Percentiles rank a stretch among this genome's conserved stretches.
Evolutionary conservation across 1,140 invertebrate species (phyloP).

Genomic region (Brachionus paranguensis): DNA sequence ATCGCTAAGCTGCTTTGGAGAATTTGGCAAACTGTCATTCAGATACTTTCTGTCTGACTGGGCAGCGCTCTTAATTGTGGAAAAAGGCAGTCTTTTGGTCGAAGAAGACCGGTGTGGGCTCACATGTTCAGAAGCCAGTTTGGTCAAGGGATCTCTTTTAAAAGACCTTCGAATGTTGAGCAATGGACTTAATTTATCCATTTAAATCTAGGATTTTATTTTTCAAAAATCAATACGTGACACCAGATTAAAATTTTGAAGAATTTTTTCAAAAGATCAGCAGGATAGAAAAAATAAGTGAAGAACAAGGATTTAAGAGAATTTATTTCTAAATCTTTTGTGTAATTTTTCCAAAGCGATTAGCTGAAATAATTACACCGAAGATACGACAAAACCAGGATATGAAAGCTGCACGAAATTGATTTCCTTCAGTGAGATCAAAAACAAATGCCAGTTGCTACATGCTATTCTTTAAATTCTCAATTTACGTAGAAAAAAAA

Average conservation of each 20-base stretch:
- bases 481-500: not conserved
- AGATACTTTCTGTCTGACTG: not conserved
- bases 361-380: not conserved
- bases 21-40: not conserved
- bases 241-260: too few relatives aligned
- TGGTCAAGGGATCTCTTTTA: not conserved
- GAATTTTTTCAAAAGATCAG: not conserved
- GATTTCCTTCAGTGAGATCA: not conserved
- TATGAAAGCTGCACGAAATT: not conserved
- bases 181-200: not conserved
- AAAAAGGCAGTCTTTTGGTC: constrained; percentile 14
- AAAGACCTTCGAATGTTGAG: not conserved
- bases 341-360: not conserved
- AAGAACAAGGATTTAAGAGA: not conserved
- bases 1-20: not conserved
- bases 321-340: not conserved
- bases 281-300: not conserved
- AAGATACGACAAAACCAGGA: not conserved
- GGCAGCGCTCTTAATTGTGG: constrained; percentile 15
- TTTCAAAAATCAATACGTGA: not conserved
- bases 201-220: not conserved
- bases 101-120: not conserved
- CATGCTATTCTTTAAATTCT: not conserved
- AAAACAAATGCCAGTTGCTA: not conserved
- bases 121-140: not conserved